These are phyloP conservation scores for Cyclura pinguis DNA, from an alignment of 2,797 vertebrate genomes.

Conservation along the genomic window DNA sequence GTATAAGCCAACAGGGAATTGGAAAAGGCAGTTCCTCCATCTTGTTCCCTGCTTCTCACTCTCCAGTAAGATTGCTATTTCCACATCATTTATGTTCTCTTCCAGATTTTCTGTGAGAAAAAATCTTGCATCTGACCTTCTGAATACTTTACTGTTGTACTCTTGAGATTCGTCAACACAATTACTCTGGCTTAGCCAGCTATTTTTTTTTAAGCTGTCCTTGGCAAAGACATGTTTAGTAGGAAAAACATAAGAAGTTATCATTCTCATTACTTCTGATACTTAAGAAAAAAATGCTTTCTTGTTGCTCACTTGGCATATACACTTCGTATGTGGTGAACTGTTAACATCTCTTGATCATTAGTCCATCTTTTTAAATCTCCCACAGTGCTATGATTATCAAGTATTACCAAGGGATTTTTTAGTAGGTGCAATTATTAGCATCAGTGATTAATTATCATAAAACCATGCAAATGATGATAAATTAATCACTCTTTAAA, in stretches of 20 bases:
- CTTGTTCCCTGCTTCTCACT: too few species aligned
- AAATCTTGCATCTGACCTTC: not conserved
- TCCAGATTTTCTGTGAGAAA: too few species aligned
- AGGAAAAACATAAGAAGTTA: not conserved
- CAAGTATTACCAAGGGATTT: slow-evolving; percentile 25
- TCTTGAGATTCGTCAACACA: not conserved
- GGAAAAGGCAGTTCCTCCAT: not conserved
- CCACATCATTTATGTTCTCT: not conserved
- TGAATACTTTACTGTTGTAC: not conserved
- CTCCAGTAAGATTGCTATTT: not conserved
- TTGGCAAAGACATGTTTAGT: slow-evolving; percentile 5
- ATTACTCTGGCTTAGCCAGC: not conserved
- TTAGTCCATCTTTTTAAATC: not conserved
- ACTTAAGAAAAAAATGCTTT: slow-evolving; percentile 4
- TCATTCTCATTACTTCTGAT: not conserved
- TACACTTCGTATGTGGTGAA: not conserved
- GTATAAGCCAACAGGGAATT: not conserved
- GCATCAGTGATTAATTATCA: not conserved
- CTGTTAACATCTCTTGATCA: not conserved
- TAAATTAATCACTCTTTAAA: slow-evolving; percentile 30
- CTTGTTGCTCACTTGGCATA: not conserved
- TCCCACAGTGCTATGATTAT: slow-evolving; percentile 10
- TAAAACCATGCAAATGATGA: not conserved
- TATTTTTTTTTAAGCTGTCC: not conserved
- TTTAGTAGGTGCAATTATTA: not conserved